Evolutionary conservation across 2,888 invertebrate species (phyloP).

Genomic region (Invenusta paracnida): DNA sequence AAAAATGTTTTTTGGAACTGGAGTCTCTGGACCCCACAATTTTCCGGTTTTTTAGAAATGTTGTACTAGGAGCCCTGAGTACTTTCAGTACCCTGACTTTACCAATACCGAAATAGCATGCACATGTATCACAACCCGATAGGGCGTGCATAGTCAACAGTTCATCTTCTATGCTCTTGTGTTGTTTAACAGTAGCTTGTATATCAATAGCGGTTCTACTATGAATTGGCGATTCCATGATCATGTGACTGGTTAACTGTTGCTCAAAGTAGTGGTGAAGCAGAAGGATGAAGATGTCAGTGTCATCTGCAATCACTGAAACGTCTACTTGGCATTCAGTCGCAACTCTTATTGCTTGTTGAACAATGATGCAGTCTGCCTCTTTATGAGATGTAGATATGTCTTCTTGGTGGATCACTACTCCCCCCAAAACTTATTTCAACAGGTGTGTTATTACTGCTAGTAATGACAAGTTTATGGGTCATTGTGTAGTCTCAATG

Average conservation of each 20-base stretch:
- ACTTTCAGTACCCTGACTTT: neutral
- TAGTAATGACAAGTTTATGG: conserved; percentile 13
- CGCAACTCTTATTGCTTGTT: neutral
- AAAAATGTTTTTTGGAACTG: too few species aligned
- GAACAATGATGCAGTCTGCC: neutral
- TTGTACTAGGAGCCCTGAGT: too few species aligned
- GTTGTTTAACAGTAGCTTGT: neutral
- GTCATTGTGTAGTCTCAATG: conserved; percentile 23
- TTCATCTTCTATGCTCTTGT: neutral
- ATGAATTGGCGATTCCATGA: neutral
- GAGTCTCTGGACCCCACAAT: too few species aligned
- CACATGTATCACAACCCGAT: too few species aligned
- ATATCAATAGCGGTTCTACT: neutral
- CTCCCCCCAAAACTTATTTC: neutral
- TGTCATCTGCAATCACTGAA: neutral
- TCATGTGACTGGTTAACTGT: too few species aligned
- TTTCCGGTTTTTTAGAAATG: too few species aligned
- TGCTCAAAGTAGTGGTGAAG: too few species aligned
- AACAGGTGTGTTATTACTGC: neutral
- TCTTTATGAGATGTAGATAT: neutral
- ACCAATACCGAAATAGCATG: neutral
- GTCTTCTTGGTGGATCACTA: neutral
- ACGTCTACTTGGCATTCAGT: neutral
- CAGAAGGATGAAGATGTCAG: too few species aligned
- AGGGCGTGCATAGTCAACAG: neutral